Conservation (phyloP, 1,140 invertebrate genomes). For the Eufriesea mexicana region DNA sequence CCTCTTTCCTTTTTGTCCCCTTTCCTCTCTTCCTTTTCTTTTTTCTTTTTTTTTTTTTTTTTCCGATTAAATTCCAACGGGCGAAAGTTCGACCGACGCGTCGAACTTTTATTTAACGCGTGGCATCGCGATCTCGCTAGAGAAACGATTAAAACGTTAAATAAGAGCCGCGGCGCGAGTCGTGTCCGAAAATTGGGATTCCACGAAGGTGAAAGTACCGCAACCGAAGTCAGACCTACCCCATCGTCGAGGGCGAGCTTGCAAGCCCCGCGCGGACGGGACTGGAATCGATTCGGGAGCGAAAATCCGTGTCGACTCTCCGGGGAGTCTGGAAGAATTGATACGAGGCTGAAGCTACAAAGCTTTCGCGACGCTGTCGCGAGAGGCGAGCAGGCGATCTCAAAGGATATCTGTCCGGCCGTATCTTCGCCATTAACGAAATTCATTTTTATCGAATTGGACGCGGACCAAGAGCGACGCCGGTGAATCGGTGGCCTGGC, state of each 20-base stretch:
- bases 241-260: not conserved
- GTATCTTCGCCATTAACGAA: constrained; percentile 19
- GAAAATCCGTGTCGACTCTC: constrained; percentile 20
- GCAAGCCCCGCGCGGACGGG: not conserved
- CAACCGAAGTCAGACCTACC: not conserved
- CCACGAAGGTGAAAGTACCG: not conserved
- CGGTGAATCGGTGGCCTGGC: not conserved
- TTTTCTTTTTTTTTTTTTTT: too few species aligned
- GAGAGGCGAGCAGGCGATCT: not conserved
- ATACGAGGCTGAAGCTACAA: not conserved
- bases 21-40: too few species aligned
- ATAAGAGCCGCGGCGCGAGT: too few species aligned
- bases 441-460: constrained; percentile 39
- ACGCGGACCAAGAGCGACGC: not conserved
- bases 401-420: not conserved
- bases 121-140: too few species aligned
- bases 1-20: too few species aligned
- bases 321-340: constrained; percentile 7
- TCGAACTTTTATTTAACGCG: too few species aligned
- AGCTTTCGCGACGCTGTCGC: not conserved
- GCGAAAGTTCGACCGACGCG: too few species aligned
- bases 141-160: too few species aligned
- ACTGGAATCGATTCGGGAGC: not conserved
- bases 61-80: too few species aligned
- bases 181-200: not conserved